These are phyloP conservation scores for Mus spretus DNA, from an alignment of 2,797 vertebrate species.

Conservation along the genomic window DNA sequence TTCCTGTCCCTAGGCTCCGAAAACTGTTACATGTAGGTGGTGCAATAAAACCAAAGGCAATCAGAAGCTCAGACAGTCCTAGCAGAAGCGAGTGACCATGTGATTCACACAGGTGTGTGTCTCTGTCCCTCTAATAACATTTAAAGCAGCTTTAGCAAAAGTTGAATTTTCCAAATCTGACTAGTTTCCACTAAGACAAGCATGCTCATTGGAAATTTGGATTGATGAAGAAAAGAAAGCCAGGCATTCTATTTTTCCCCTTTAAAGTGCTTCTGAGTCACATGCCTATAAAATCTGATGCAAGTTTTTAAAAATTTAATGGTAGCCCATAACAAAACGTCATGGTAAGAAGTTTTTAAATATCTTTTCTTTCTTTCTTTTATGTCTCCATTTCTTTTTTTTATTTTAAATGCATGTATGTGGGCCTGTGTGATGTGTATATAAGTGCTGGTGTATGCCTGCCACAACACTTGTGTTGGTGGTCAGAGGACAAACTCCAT, in stretches of 20 bases:
- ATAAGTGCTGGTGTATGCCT: no score
- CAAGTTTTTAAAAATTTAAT: constrained; percentile 25
- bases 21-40: constrained; percentile 59
- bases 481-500: neutral
- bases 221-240: constrained; percentile 53
- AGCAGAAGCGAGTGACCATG: constrained; percentile 53
- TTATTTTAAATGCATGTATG: neutral
- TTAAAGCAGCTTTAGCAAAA: constrained; percentile 39
- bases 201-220: constrained; percentile 32
- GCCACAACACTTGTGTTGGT: neutral
- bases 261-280: constrained; percentile 40
- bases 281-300: constrained; percentile 58
- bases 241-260: neutral
- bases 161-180: constrained; percentile 5
- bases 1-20: constrained; percentile 59
- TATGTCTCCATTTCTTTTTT: neutral
- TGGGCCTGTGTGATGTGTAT: neutral
- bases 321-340: constrained; percentile 12
- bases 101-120: constrained; percentile 43
- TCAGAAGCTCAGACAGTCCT: constrained; percentile 61
- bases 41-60: constrained; percentile 73
- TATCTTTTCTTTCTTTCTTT: neutral
- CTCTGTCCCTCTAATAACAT: constrained; percentile 15
- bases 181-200: neutral
- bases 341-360: neutral